Conservation (phyloP, 2,113 vertebrate species). For the Crotophaga sulcirostris region DNA sequence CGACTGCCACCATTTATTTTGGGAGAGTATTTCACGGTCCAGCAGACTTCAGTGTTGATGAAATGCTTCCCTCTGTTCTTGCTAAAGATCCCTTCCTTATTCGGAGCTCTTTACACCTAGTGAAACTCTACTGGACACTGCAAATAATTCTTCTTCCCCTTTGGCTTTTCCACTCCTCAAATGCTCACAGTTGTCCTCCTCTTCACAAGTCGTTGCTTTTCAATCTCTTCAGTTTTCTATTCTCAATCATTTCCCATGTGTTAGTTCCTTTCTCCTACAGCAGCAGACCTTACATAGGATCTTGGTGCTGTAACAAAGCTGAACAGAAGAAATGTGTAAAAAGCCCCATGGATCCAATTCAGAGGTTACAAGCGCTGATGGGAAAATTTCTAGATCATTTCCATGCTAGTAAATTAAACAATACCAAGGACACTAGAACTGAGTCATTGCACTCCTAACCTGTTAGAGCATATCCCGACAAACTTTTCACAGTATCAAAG, state of each 20-base stretch:
- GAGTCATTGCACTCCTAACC: not conserved
- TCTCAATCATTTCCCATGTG: constrained; percentile 32
- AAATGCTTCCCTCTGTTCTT: constrained; percentile 50
- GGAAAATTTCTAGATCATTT: not conserved
- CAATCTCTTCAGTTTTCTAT: not conserved
- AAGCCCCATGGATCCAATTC: not conserved
- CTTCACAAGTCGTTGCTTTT: constrained; percentile 13
- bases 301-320: not conserved
- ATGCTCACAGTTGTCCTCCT: constrained; percentile 2
- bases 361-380: not conserved
- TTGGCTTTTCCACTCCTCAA: constrained; percentile 27
- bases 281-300: not conserved
- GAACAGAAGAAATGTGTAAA: not conserved
- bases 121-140: constrained; percentile 11
- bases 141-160: constrained; percentile 45
- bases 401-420: not conserved
- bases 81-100: constrained; percentile 46
- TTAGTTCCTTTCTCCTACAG: not conserved
- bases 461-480: not conserved
- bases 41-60: constrained; percentile 25
- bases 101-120: not conserved
- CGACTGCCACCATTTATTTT: constrained; percentile 35
- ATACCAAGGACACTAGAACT: not conserved
- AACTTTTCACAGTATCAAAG: no score
- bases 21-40: constrained; percentile 44